phyloP scores from a whole-genome alignment of 2,113 vertebrate genomes.

The Amblyornis subalaris region DNA sequence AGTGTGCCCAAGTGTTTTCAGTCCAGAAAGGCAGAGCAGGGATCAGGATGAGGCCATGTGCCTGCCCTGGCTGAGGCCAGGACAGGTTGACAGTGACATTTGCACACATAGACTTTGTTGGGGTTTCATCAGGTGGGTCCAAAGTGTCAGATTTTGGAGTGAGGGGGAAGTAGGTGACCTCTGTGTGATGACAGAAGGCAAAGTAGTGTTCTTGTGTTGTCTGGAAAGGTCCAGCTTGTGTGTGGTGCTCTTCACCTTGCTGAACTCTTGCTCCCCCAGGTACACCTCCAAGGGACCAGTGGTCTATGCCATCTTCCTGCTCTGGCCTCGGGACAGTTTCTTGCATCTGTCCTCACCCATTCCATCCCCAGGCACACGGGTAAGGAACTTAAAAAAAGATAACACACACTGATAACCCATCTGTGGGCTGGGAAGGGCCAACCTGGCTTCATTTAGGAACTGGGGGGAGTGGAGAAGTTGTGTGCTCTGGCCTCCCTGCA shows the following conservation, averaged over 20 bases:
- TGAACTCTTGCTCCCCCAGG: constrained; percentile 55
- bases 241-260: not conserved
- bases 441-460: fast-evolving
- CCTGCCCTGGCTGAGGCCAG: not conserved
- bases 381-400: constrained; percentile 13
- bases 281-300: constrained; percentile 72
- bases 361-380: constrained; percentile 59
- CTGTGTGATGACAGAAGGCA: not conserved
- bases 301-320: constrained; percentile 77
- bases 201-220: not conserved
- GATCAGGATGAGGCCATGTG: not conserved
- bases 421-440: not conserved
- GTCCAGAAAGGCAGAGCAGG: not conserved
- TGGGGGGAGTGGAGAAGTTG: not conserved
- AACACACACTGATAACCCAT: fast-evolving
- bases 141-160: not conserved
- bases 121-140: constrained; percentile 35
- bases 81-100: not conserved
- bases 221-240: not conserved
- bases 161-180: not conserved
- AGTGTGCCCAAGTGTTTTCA: not conserved
- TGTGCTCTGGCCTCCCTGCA: not conserved
- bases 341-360: constrained; percentile 65
- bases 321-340: constrained; percentile 63
- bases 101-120: not conserved